Evolutionary conservation across 1,140 invertebrate species (phyloP).

Genomic region (Stegodyphus dumicola): DNA sequence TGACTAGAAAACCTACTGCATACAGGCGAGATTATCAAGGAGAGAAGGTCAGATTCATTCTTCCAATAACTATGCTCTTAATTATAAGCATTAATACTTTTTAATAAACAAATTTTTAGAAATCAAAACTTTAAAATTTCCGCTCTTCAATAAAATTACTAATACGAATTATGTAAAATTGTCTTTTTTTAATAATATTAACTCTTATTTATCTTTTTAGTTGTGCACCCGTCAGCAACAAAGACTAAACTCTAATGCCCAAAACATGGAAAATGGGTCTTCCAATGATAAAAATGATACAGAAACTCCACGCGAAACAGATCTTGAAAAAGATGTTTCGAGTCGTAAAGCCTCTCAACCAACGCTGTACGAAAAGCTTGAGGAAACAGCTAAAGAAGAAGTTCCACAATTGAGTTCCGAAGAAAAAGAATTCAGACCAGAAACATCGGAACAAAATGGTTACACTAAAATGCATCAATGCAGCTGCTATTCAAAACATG

Average conservation of each 20-base stretch:
- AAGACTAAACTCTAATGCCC: neutral
- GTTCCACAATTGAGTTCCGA: constrained; percentile 3
- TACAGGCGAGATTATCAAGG: constrained; percentile 19
- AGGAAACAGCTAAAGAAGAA: neutral
- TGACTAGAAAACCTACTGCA: constrained; percentile 18
- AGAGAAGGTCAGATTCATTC: constrained; percentile 5
- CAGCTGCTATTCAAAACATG: constrained; percentile 7
- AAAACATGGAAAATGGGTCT: constrained; percentile 17
- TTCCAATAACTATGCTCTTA: neutral
- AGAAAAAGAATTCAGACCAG: neutral
- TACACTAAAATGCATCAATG: neutral
- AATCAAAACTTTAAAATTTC: neutral
- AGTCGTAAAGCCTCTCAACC: constrained; percentile 32
- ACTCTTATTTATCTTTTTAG: neutral
- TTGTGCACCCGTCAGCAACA: neutral
- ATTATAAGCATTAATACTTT: neutral
- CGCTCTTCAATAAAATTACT: neutral
- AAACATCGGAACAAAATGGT: neutral
- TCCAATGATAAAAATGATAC: constrained; percentile 19
- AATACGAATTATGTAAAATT: too few species aligned
- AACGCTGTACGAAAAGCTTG: constrained; percentile 17
- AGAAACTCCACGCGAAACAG: constrained; percentile 20
- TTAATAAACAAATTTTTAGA: neutral
- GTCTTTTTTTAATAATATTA: neutral
- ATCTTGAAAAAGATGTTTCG: constrained; percentile 20